A percentile compares a stretch with the other conserved stretches of the same genome.
Conservation (phyloP, 2,113 vertebrate species). For the Callocephalon fimbriatum region DNA sequence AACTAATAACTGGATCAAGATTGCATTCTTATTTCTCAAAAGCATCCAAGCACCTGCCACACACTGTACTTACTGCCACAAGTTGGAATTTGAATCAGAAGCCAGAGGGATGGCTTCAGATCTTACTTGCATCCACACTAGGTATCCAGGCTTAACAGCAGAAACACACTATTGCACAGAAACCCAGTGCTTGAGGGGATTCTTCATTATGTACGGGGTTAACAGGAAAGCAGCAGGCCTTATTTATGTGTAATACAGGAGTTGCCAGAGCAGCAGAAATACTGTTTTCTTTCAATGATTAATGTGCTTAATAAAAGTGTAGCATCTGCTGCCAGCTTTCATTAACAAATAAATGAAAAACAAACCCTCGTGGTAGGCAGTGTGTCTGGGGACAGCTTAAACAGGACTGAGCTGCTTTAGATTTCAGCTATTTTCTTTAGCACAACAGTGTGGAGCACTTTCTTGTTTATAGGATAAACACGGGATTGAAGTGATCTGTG, state of each 20-base stretch:
- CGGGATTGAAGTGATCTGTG: conserved; percentile 63
- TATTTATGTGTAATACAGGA: conserved; percentile 22
- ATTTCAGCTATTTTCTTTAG: conserved; percentile 75
- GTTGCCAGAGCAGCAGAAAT: conserved; percentile 51
- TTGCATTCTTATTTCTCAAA: neutral
- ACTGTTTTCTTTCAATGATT: conserved; percentile 61
- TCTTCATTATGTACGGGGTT: neutral
- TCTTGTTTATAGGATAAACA: conserved; percentile 84
- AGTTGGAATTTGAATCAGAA: neutral
- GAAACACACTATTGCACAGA: neutral
- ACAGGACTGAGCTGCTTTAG: conserved; percentile 79
- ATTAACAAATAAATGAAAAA: conserved; percentile 79
- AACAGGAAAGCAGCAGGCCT: conserved; percentile 29
- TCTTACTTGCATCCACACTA: neutral
- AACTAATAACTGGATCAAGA: neutral
- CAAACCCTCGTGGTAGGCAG: conserved; percentile 67
- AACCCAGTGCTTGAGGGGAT: neutral
- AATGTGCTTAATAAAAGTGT: conserved; percentile 54
- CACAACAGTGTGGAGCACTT: conserved; percentile 72
- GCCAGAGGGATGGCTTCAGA: neutral
- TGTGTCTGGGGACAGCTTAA: conserved; percentile 76
- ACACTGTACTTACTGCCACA: neutral
- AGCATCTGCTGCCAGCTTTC: conserved; percentile 72
- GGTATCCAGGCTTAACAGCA: neutral
- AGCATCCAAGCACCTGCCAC: neutral